Base-by-base conservation (phyloP, 2,888 invertebrate species). In the Agrypnus murinus region DNA sequence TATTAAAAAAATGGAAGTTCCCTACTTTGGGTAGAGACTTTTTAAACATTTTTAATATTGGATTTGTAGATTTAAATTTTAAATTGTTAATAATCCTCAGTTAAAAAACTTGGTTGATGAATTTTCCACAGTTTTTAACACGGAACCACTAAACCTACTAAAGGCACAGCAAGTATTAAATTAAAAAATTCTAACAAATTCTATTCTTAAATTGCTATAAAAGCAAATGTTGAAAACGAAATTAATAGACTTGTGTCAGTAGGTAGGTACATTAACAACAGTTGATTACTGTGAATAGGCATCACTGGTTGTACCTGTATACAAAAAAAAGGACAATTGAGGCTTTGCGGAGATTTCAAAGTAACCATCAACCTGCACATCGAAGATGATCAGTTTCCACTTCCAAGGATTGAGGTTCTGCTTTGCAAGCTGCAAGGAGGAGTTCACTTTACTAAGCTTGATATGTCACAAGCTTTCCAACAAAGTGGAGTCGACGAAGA, bases 311-410 rank as follows among this genome's bases (percentile, higher is more conserved):
- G 82, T 83, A 3, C 80, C 81, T 0, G 77, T 83, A 0, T 65
- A 79, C 1, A 83, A 83, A 70, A 71, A 63, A 5, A 76, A 82
- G 81, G 80, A 0, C 46, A 64, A 45, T 72, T 82, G 4, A 53
- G 82, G 14, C 72, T 83, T 8, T 83, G 83, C 55, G 83, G 81
- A 0, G 81, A 84, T 72, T 81, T 73, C 60, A 79, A 78, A 55
- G 53, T 81, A 0, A 82, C 81, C 0, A 7, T 81, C 10, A 82
- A 83, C 66, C 77, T 74, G 9, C 10, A 62, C 40, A 46, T 81
- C n/a, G 45, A 72, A 60, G 65, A 76, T 5, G 72, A 75, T 53
- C 58, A 64, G 45, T 69, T 78, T 58, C 74, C 74, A 8, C 53
- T 79, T 31, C 80, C 78, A 2, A 55, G 69, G 8, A 71, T 77